Conservation (phyloP, 2,113 vertebrate species). For the Actenoides lindsayi region DNA sequence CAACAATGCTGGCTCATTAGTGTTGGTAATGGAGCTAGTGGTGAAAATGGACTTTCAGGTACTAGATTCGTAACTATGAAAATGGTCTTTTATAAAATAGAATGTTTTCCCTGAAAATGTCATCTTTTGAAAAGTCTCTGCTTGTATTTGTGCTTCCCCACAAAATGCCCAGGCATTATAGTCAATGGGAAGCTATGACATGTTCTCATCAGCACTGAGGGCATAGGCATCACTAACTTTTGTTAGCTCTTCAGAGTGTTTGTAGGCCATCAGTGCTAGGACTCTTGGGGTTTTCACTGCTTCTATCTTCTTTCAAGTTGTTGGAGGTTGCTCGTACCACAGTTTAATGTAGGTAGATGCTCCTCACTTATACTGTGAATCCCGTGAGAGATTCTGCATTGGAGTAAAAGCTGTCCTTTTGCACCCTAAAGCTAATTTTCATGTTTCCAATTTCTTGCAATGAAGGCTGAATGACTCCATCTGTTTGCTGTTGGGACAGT, state of each 20-base stretch:
- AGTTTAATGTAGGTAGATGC: not conserved
- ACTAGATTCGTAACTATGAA: not conserved
- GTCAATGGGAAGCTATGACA: not conserved
- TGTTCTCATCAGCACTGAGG: not conserved
- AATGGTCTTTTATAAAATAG: not conserved
- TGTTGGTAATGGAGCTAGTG: not conserved
- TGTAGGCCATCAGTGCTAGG: not conserved
- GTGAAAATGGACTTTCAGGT: not conserved
- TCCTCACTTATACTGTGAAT: not conserved
- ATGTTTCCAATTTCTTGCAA: not conserved
- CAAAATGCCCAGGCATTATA: not conserved
- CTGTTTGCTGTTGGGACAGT: not conserved
- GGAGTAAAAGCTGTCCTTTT: not conserved
- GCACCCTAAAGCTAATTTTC: not conserved
- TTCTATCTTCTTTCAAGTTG: not conserved
- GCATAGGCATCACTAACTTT: not conserved
- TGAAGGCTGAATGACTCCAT: not conserved
- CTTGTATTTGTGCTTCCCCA: not conserved
- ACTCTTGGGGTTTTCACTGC: not conserved
- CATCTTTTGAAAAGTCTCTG: not conserved
- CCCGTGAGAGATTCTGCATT: not conserved
- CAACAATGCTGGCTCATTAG: not conserved
- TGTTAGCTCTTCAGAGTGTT: not conserved
- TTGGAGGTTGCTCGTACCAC: not conserved
- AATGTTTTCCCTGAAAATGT: not conserved